Evolutionary conservation across 2,888 invertebrate genomes (phyloP).

Genomic region (Brachylomia viminalis): DNA sequence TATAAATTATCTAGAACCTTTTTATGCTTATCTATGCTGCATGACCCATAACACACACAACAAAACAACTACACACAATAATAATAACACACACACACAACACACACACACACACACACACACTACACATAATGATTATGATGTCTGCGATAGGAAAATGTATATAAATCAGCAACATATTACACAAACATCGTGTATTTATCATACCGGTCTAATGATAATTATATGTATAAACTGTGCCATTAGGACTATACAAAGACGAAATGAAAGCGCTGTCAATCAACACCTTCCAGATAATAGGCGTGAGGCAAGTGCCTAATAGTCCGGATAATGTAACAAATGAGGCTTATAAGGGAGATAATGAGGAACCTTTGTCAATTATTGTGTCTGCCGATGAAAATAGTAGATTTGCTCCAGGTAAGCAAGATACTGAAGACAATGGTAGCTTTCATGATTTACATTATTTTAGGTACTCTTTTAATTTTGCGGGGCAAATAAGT

Average conservation of each 20-base stretch:
- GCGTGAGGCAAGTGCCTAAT: neutral
- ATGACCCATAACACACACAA: too few relatives aligned
- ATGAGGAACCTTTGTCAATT: slow-evolving; percentile 23
- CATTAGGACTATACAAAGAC: slow-evolving; percentile 38
- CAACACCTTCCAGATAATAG: slow-evolving; percentile 28
- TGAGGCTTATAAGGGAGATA: slow-evolving; percentile 13
- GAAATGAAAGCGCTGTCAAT: slow-evolving; percentile 16
- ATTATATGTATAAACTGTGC: slow-evolving; percentile 25
- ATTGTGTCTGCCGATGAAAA: slow-evolving; percentile 2
- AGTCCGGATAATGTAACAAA: slow-evolving; percentile 24
- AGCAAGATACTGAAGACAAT: neutral
- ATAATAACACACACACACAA: too few relatives aligned
- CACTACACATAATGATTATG: neutral
- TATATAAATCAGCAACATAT: slow-evolving; percentile 19
- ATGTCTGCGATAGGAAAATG: neutral
- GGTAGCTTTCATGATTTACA: too few relatives aligned
- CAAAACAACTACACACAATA: too few relatives aligned
- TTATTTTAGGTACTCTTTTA: too few relatives aligned
- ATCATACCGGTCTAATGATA: slow-evolving; percentile 10
- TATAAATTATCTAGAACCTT: too few relatives aligned
- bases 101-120: too few relatives aligned
- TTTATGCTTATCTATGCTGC: too few relatives aligned
- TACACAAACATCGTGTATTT: slow-evolving; percentile 3
- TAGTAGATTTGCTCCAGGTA: neutral
- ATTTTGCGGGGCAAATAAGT: neutral